Evolutionary conservation across 1,140 invertebrate species (phyloP), one percentile per base, ranked within the genome.

Genomic region (Megathymus violae): DNA sequence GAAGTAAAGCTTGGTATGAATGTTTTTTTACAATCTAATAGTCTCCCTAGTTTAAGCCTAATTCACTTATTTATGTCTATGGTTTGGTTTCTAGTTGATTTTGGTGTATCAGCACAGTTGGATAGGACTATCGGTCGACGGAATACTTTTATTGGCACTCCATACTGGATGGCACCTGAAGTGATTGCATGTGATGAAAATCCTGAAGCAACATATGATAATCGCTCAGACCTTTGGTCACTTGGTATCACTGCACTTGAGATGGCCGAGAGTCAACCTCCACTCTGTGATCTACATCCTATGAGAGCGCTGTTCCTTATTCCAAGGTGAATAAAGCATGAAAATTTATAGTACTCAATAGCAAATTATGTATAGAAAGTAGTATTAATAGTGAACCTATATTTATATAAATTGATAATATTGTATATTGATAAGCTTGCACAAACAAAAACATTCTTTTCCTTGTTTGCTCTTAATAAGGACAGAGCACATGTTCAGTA

Each of bases 161-260:
- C 98, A 17, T 99, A 99, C 89, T 99, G 98, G 98, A 98, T 97
- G 96, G 97, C 96, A 13, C 96, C 96, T 25, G 96, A 96, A 93
- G 99, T 99, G n/a, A 99, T 99, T 88, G 99, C 98, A 48, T 99
- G 99, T 92, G 99, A 99, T 93, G 98, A 99, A 92, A 99, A 99
- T 93, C 98, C 98, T 40, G 98, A 99, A 88, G 99, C 99, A 22
- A 99, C 99, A 34, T 99, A 99, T 87, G 99, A 99, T 91, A 99
- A 99, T 92, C 95, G 99, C 87, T 98, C 97, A 88, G 99, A 99
- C 92, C 93, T 99, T 44, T 99, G 99, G 99, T 99, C 98, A 43
- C 93, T 99, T 64, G 99, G 98, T 78, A 99, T 99, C 77, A 99
- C 98, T 27, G 98, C 98, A 22, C 93, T 99, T 67, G 99, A 99